Evolutionary conservation across 2,888 invertebrate species (phyloP).

Genomic region (Drosophila mimetica): DNA sequence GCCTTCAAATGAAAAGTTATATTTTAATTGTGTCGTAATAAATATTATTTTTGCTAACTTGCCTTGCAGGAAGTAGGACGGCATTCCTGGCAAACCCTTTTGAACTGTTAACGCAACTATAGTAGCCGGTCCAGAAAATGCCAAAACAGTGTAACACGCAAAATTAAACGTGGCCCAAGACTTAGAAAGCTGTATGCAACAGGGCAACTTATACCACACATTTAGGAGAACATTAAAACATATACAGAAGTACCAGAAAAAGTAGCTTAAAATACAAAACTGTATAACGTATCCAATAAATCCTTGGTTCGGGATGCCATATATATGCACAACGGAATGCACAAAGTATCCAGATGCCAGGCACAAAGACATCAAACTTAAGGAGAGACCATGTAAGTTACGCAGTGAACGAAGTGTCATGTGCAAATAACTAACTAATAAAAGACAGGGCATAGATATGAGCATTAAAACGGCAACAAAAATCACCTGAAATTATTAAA

Average conservation of each 20-base stretch:
- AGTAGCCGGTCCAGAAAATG: conserved; percentile 76
- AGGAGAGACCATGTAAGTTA: conserved; percentile 82
- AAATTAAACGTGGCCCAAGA: conserved; percentile 68
- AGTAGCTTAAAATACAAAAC: conserved; percentile 83
- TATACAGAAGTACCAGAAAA: conserved; percentile 82
- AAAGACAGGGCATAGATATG: conserved; percentile 81
- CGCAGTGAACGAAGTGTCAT: conserved; percentile 74
- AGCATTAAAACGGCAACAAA: conserved; percentile 82
- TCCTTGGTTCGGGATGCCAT: conserved; percentile 69
- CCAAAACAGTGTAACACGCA: conserved; percentile 66
- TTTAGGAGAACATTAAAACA: conserved; percentile 82
- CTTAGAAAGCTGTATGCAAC: conserved; percentile 67
- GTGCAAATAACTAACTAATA: conserved; percentile 80
- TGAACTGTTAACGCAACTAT: conserved; percentile 80
- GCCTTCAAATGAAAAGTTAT: conserved; percentile 46
- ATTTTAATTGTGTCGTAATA: too few species aligned
- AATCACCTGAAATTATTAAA: conserved; percentile 60
- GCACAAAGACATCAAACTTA: conserved; percentile 82
- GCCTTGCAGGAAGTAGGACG: conserved; percentile 82
- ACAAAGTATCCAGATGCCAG: conserved; percentile 82
- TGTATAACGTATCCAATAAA: conserved; percentile 82
- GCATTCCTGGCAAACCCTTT: conserved; percentile 83
- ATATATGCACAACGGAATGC: conserved; percentile 81
- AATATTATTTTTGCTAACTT: not conserved
- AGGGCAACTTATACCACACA: conserved; percentile 82